Evolutionary conservation across 2,113 vertebrate genomes (phyloP).

Genomic region (Heteronetta atricapilla): DNA sequence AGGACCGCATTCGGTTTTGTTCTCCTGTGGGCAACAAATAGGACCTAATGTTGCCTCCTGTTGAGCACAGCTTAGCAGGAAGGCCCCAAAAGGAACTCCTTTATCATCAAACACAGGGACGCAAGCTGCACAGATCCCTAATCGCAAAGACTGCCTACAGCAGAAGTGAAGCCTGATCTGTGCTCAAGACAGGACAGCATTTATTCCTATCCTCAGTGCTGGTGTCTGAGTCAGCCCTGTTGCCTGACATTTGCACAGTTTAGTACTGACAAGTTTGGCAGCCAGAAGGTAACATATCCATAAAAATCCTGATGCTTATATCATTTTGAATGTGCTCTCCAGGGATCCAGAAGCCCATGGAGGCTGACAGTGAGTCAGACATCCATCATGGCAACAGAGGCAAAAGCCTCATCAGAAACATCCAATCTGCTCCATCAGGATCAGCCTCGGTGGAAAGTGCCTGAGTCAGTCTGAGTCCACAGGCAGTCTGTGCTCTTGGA

Average conservation of each 20-base stretch:
- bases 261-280: background rate
- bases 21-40: background rate
- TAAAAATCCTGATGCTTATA: background rate
- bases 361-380: background rate
- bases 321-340: background rate
- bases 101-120: background rate
- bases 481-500: background rate
- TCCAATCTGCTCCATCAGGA: background rate
- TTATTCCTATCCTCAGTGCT: background rate
- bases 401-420: background rate
- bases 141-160: background rate
- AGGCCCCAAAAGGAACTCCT: background rate
- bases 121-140: background rate
- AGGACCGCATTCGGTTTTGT: background rate
- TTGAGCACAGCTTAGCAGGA: background rate
- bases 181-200: background rate
- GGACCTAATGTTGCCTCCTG: background rate
- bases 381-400: background rate
- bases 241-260: background rate
- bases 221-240: background rate
- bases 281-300: background rate
- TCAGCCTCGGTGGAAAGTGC: background rate
- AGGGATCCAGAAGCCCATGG: background rate
- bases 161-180: background rate
- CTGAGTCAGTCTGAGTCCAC: background rate